Evolutionary conservation across 1,140 invertebrate species (phyloP), one percentile per base, ranked within the genome.

Genomic region (Monochamus saltuarius): DNA sequence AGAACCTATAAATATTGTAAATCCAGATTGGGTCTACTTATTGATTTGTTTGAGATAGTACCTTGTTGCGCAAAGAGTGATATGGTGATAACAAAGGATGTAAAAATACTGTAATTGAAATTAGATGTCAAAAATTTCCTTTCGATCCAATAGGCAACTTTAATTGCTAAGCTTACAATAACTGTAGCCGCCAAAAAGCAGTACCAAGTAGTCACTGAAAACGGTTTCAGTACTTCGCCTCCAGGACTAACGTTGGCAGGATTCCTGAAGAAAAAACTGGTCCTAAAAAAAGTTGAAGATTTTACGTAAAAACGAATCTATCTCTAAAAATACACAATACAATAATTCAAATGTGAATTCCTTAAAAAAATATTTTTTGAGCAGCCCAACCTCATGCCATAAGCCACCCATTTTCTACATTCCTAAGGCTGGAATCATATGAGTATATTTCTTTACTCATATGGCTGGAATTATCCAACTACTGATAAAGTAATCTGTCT

Each of bases 141-240:
- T 51, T 69, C 63, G 6, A 66, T 34, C 8, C 59, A 56, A 42
- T 66, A 58, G 14, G 51, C 43, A 8, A 59, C 38, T 59, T 68
- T 65, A 7, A 70, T 56, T 16, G 55, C 59, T 0, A 64, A 4
- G 36, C 66, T 60, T 6, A 66, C 43, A 17, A 68, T 46, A 0
- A 50, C 34, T 29, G 40, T 38, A 16, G 56, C 22, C 13, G 50
- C 45, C 0, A 68, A 10, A 2, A 60, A 58, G 10, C 51, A 29
- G 16, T 59, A 63, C 65, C 67, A 70, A n/a, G 59, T 52, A 11
- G 36, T 51, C 6, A 35, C 51, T 8, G 58, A 39, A 52, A 70
- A 72, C 8, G 65, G 70, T 59, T 67, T 70, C 17, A 67, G 50
- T 34, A 67, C 66, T 64, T 67, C 63, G 13, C 36, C 45, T 16